Percentiles rank a stretch among this genome's conserved stretches.
Evolutionary conservation across 2,888 invertebrate genomes (phyloP).

Genomic region (Poecilobothrus nobilitatus): DNA sequence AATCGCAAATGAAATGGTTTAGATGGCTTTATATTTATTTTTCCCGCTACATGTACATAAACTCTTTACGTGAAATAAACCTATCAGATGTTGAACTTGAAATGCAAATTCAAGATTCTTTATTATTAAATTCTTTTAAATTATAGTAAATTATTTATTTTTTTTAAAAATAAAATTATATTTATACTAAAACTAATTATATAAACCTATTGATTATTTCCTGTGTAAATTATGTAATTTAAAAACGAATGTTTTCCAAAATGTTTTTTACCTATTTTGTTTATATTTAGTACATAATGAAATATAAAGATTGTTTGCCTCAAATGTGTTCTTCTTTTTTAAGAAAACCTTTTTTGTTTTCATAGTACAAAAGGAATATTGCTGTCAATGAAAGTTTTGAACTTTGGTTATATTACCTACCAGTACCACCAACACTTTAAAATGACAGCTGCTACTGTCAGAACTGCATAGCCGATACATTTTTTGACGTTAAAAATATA

Average conservation of each 20-base stretch:
- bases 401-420: not conserved
- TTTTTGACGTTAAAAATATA: not conserved
- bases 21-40: conserved; percentile 78
- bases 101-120: conserved; percentile 52
- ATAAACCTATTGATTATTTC: not conserved
- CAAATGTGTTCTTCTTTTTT: not conserved
- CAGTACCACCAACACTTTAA: not conserved
- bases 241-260: not conserved
- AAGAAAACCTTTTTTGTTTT: no score
- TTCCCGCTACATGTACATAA: conserved; percentile 85
- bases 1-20: conserved; percentile 94
- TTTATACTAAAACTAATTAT: not conserved
- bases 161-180: not conserved
- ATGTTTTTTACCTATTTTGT: conserved; percentile 6
- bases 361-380: no score
- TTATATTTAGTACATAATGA: not conserved
- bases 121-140: not conserved
- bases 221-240: not conserved
- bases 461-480: not conserved
- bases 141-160: not conserved
- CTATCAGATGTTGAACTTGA: conserved; percentile 69
- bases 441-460: not conserved
- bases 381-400: no score
- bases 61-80: conserved; percentile 71
- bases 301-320: conserved; percentile 1